phyloP scores from a whole-genome alignment of 2,888 invertebrate genomes.

The Agonopterix heracliana region DNA sequence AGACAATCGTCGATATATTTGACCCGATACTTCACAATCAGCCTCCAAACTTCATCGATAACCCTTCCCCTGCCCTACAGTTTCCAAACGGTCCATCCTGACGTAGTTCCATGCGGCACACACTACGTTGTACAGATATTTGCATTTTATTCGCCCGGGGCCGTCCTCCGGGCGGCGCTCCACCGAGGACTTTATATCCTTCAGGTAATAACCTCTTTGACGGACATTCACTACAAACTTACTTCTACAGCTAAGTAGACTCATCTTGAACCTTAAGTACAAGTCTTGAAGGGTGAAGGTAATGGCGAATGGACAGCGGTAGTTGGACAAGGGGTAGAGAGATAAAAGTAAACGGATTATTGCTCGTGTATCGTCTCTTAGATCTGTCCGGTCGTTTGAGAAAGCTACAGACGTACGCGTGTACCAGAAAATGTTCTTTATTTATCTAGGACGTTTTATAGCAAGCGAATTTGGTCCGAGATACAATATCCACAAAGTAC shows the following conservation, averaged over 20 bases:
- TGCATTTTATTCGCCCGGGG: conserved; percentile 67
- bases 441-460: background rate
- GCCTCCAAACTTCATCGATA: conserved; percentile 5
- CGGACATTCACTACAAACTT: conserved; percentile 38
- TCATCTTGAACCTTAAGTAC: background rate
- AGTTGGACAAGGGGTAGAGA: conserved; percentile 52
- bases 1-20: too few species aligned
- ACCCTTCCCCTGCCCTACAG: conserved; percentile 16
- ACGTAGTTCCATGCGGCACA: conserved; percentile 34
- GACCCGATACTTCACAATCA: too few species aligned
- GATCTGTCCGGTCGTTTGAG: conserved; percentile 46
- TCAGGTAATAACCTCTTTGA: conserved; percentile 75
- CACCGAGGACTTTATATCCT: conserved; percentile 52
- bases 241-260: background rate
- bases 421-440: background rate
- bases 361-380: conserved; percentile 55
- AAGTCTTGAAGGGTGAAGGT: conserved; percentile 13
- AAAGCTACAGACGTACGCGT: conserved; percentile 16
- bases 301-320: conserved; percentile 25
- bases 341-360: conserved; percentile 74
- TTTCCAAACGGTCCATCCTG: conserved; percentile 23
- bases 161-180: conserved; percentile 26
- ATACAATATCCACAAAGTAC: too few species aligned
- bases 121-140: conserved; percentile 51
- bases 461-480: too few species aligned